phyloP scores from a whole-genome alignment of 2,113 vertebrate genomes.

The Struthio camelus region DNA sequence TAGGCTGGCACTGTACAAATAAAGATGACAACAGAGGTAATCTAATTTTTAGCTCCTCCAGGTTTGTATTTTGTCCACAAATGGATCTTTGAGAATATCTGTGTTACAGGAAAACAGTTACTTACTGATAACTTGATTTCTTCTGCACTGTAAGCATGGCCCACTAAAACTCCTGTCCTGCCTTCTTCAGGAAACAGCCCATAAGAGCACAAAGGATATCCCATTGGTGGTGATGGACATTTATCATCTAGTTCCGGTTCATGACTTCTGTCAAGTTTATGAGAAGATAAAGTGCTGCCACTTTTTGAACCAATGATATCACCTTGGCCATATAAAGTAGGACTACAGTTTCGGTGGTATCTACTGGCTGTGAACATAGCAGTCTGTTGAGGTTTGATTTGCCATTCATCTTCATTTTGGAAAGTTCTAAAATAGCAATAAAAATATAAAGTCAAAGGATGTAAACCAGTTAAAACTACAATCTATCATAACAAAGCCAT shows the following conservation, averaged over 20 bases:
- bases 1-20: background rate
- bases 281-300: background rate
- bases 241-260: background rate
- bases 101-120: background rate
- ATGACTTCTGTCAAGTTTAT: background rate
- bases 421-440: slow-evolving; percentile 30
- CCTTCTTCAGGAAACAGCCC: background rate
- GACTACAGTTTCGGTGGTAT: background rate
- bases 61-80: background rate
- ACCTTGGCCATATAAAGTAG: background rate
- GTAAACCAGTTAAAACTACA: background rate
- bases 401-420: background rate
- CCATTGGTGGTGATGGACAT: background rate
- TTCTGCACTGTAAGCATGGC: background rate
- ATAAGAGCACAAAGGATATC: background rate
- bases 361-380: background rate
- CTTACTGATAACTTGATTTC: slow-evolving; percentile 69
- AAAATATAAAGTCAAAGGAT: background rate
- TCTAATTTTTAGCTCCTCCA: background rate
- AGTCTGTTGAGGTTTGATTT: background rate
- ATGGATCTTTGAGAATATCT: background rate
- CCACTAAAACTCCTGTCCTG: background rate
- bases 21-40: background rate
- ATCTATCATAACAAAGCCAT: background rate
- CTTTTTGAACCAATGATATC: background rate